Base-by-base conservation (phyloP, 2,888 invertebrate genomes). In the Heliconius ismenius region DNA sequence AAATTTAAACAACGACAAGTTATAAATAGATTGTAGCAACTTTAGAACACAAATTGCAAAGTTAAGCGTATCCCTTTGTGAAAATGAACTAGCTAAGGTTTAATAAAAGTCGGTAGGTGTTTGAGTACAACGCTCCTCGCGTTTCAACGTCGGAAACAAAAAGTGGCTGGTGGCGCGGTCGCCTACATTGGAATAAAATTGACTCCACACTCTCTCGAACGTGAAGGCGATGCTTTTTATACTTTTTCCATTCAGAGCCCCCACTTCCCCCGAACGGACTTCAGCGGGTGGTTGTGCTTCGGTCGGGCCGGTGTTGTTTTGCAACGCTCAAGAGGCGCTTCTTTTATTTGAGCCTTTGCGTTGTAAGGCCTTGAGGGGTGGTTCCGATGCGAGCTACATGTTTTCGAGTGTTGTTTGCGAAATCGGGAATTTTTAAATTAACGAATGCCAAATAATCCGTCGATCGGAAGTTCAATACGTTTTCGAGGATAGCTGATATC, bases 121-220 rank as follows among this genome's bases (percentile, higher is more conserved):
- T 92, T 90, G 92, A 93, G 92, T 90, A 92, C 92, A 91, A 86
- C 88, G 88, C 90, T 91, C 87, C 89, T 93, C 92, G 91, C 92
- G 91, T 93, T 94, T 91, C 93, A 91, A 86, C 88, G 89, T 88
- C 91, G 93, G 92, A 92, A 93, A 90, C 92, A 94, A 94, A 94
- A 94, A 94, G 93, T 92, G 89, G 90, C 90, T 86, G 88, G 89
- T 89, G 91, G 92, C 93, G 92, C 89, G 92, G 93, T 92, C 91
- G 92, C 92, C 93, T 92, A 92, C 93, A 93, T 93, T 91, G 93
- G 94, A 92, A 93, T 93, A 94, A 94, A 94, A 94, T 93, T 93
- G 93, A 93, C 94, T 94, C 93, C 92, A 92, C 92, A 92, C 93
- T 93, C 94, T 93, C 90, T 93, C 93, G 91, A 91, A 93, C 92